Conservation (phyloP, 2,797 vertebrate species). For the Merluccius polli region DNA sequence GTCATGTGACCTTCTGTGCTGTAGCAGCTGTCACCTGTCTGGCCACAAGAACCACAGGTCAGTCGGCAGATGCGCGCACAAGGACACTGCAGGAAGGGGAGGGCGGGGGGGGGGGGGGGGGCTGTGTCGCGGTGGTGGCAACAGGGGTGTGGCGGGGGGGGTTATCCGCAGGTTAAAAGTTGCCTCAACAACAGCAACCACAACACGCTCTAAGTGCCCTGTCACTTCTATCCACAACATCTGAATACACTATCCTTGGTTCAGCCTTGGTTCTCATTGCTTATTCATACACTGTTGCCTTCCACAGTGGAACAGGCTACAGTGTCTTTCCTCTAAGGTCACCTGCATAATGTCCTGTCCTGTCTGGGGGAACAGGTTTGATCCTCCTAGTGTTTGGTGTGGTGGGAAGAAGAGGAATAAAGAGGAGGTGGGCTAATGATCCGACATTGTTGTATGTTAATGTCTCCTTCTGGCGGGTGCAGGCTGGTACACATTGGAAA, state of each 20-base stretch:
- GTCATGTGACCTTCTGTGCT: conserved; percentile 81
- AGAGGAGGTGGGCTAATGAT: background rate
- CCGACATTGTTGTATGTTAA: background rate
- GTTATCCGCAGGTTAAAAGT: conserved; percentile 52
- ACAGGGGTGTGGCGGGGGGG: conserved; percentile 1
- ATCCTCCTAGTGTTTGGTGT: background rate
- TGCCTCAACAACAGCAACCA: conserved; percentile 38
- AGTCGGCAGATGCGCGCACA: conserved; percentile 59
- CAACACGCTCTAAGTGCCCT: conserved; percentile 46
- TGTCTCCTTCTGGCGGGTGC: conserved; percentile 24
- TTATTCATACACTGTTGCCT: conserved; percentile 63
- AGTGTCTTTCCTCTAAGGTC: conserved; percentile 59
- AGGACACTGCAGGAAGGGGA: conserved; percentile 53
- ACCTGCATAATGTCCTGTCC: conserved; percentile 55
- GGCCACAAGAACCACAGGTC: conserved; percentile 82
- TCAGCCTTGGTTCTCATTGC: conserved; percentile 51
- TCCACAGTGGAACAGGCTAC: conserved; percentile 47
- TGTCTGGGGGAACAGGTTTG: conserved; percentile 11
- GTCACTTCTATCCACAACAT: conserved; percentile 62
- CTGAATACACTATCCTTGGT: conserved; percentile 64
- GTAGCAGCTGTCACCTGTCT: conserved; percentile 82
- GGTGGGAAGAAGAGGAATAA: background rate
- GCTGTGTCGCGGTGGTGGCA: too few species aligned
- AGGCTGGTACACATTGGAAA: conserved; percentile 75
- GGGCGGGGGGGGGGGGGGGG: too few species aligned